Percentiles rank a stretch among this genome's conserved stretches.
These are phyloP conservation scores for Tragelaphus scriptus DNA, from an alignment of 2,113 vertebrate genomes.

Conservation along the genomic window DNA sequence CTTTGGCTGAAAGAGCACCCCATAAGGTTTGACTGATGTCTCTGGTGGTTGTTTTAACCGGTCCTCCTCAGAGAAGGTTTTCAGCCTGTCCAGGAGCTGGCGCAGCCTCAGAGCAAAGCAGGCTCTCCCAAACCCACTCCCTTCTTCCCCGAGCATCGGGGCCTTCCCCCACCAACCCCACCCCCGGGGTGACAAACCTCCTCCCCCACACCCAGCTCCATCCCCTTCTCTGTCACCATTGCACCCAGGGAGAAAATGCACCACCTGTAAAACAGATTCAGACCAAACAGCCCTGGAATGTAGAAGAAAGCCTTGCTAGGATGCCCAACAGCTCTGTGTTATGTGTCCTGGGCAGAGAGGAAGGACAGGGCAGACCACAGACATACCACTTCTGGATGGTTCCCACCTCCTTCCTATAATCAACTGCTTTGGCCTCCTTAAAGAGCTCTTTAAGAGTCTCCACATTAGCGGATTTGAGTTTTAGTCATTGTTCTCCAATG, in stretches of 20 bases:
- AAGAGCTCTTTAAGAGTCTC: not conserved
- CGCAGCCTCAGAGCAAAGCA: not conserved
- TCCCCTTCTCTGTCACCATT: not conserved
- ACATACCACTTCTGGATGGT: rapidly evolving
- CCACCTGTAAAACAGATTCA: not conserved
- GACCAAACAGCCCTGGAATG: not conserved
- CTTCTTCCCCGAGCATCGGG: not conserved
- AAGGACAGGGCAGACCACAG: not conserved
- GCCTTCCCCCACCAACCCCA: not conserved
- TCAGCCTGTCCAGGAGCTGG: not conserved
- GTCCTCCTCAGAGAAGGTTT: not conserved
- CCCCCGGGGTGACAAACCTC: not conserved
- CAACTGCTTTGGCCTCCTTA: not conserved
- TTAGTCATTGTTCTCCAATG: not conserved
- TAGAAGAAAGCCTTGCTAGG: not conserved
- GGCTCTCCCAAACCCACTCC: not conserved
- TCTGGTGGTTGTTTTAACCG: not conserved
- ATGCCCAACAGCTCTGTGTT: not conserved
- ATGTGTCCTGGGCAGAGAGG: no score
- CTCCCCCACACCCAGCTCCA: not conserved
- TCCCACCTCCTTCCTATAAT: not conserved
- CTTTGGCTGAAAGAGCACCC: conserved; percentile 31
- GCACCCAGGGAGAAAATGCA: not conserved
- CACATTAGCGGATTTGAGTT: not conserved
- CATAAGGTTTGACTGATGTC: not conserved